Evolutionary conservation across 2,888 invertebrate species (phyloP).

Genomic region (Chalcosyrphus nemorum): DNA sequence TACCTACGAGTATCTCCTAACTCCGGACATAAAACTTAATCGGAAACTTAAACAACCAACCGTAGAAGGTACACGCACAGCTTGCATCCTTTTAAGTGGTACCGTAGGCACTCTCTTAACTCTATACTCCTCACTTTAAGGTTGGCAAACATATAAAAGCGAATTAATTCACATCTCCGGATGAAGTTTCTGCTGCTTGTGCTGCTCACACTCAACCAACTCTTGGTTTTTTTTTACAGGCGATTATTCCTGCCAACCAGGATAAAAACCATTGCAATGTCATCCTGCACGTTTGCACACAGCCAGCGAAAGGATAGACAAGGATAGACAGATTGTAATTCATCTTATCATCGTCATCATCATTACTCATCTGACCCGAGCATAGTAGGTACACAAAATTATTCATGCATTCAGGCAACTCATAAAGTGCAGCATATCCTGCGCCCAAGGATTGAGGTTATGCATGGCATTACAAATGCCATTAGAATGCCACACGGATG

Average conservation of each 20-base stretch:
- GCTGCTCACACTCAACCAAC: background rate
- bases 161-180: slow-evolving; percentile 49
- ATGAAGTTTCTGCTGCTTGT: slow-evolving; percentile 17
- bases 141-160: background rate
- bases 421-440: slow-evolving; percentile 47
- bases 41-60: slow-evolving; percentile 47
- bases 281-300: background rate
- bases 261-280: background rate
- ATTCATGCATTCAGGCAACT: slow-evolving; percentile 64
- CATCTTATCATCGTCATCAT: slow-evolving; percentile 61
- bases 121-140: background rate
- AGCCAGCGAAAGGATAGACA: too few relatives aligned
- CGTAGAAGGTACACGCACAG: slow-evolving; percentile 1
- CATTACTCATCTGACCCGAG: slow-evolving; percentile 62
- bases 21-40: slow-evolving; percentile 37
- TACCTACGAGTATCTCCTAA: background rate
- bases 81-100: background rate
- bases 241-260: slow-evolving; percentile 7
- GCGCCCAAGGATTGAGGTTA: slow-evolving; percentile 57
- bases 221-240: slow-evolving; percentile 7
- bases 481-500: slow-evolving; percentile 21
- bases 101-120: slow-evolving; percentile 6
- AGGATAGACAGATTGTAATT: slow-evolving; percentile 39
- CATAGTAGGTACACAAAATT: slow-evolving; percentile 62
- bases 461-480: slow-evolving; percentile 58